Evolutionary conservation across 2,113 vertebrate genomes (phyloP).

Genomic region (Bucco capensis): DNA sequence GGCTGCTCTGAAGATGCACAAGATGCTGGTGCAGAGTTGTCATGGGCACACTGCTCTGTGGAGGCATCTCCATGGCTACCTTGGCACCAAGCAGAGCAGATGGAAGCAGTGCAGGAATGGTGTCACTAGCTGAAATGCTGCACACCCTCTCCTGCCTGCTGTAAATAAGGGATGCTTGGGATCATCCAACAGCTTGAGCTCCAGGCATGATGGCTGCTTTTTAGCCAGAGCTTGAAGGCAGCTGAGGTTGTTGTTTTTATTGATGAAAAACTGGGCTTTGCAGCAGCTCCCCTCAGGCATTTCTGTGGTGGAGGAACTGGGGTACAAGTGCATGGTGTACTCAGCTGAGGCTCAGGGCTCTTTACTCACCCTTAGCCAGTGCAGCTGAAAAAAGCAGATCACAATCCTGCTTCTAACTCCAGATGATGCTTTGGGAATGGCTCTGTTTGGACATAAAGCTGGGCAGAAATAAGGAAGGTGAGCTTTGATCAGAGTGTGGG

Average conservation of each 20-base stretch:
- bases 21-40: neutral
- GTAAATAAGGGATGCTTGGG: neutral
- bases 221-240: neutral
- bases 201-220: fast-evolving
- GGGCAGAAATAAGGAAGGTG: neutral
- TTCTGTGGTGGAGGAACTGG: fast-evolving
- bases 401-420: neutral
- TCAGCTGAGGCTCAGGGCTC: neutral
- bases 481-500: neutral
- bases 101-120: neutral
- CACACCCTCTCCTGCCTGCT: fast-evolving
- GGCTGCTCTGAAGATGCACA: neutral
- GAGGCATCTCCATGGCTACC: neutral
- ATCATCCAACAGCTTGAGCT: fast-evolving
- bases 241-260: neutral
- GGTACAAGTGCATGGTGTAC: fast-evolving
- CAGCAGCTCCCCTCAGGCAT: neutral
- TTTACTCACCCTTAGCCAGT: fast-evolving
- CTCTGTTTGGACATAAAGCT: neutral
- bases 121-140: neutral
- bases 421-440: fast-evolving
- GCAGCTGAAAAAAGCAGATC: fast-evolving
- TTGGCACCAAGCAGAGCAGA: neutral
- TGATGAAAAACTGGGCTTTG: neutral
- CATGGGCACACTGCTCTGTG: neutral